These are phyloP conservation scores for Aptenodytes patagonicus DNA, from an alignment of 2,113 vertebrate genomes.

Conservation along the genomic window DNA sequence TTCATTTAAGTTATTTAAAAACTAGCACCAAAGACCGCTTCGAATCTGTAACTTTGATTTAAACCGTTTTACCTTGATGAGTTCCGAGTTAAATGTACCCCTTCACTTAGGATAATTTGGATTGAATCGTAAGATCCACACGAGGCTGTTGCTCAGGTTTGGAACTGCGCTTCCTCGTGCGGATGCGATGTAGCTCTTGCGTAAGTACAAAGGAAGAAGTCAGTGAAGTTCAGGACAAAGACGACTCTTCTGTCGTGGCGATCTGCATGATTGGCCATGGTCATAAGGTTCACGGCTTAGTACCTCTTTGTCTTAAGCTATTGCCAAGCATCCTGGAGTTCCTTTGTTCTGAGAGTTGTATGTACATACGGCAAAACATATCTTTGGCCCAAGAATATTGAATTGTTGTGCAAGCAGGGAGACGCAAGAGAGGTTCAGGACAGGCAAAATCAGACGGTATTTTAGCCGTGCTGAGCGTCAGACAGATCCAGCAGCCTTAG, in stretches of 20 bases:
- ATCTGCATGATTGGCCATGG: accelerated
- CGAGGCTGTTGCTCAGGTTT: not conserved
- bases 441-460: not conserved
- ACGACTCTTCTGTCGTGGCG: accelerated
- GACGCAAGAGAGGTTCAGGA: not conserved
- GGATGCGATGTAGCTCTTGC: not conserved
- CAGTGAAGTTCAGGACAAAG: accelerated
- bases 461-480: not conserved
- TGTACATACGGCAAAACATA: accelerated
- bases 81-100: not conserved
- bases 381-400: not conserved
- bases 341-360: too few relatives aligned
- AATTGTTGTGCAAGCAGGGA: not conserved
- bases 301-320: not conserved
- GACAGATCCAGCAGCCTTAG: not conserved
- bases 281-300: accelerated
- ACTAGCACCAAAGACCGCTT: not conserved
- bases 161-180: accelerated
- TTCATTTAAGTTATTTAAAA: not conserved
- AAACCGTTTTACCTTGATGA: not conserved
- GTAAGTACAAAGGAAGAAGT: not conserved
- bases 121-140: too few relatives aligned
- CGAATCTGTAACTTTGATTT: not conserved
- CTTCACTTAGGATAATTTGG: not conserved
- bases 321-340: not conserved